Percentiles rank a stretch among this genome's conserved stretches.
phyloP scores from a whole-genome alignment of 2,888 invertebrate genomes.

The Pristionchus arcanus region DNA sequence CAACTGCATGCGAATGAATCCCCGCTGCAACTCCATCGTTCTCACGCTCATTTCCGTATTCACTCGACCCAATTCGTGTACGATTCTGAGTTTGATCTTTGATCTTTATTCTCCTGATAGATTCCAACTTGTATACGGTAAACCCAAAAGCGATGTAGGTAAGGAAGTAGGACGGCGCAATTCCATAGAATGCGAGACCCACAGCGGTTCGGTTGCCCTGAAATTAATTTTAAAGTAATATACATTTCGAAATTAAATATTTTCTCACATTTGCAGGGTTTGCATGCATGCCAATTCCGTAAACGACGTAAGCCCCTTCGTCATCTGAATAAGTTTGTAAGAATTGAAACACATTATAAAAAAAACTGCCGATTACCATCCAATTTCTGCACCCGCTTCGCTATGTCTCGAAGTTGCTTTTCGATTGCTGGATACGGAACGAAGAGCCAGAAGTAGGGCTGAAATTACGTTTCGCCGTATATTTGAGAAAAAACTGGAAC shows the following conservation, averaged over 20 bases:
- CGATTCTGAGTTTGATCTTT: neutral
- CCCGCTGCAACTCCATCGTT: neutral
- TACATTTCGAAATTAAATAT: no score
- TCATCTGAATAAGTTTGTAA: neutral
- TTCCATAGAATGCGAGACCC: constrained; percentile 10
- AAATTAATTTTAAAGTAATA: neutral
- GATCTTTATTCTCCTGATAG: neutral
- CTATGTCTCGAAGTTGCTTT: neutral
- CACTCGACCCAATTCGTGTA: neutral
- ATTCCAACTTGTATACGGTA: neutral
- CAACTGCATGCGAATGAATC: constrained; percentile 31
- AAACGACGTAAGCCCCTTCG: neutral
- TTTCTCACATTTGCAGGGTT: neutral
- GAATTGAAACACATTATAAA: no score
- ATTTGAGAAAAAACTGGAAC: neutral
- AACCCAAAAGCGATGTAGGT: neutral
- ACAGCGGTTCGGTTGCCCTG: neutral
- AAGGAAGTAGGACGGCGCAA: neutral
- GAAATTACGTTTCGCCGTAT: neutral
- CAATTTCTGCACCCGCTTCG: neutral
- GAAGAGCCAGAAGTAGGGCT: constrained; percentile 37
- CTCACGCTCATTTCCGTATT: neutral
- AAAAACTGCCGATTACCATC: neutral
- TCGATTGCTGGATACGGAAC: neutral
- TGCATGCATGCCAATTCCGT: neutral